Evolutionary conservation across 2,888 invertebrate species (phyloP).

Genomic region (Drosophila emarginata): DNA sequence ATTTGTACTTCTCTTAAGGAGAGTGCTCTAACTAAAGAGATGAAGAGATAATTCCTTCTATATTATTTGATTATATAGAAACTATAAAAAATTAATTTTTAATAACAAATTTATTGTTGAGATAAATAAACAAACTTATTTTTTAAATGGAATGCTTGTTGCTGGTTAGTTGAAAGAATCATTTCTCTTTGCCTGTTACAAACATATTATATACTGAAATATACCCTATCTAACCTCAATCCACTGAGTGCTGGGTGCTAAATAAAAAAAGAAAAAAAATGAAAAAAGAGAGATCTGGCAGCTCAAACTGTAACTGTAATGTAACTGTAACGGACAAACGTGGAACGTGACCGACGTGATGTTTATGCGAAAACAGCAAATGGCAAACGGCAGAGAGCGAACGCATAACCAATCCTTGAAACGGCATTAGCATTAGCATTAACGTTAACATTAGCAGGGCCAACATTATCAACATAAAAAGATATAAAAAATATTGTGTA

Average conservation of each 20-base stretch:
- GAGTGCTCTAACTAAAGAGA: too few relatives aligned
- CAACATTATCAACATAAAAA: conserved; percentile 36
- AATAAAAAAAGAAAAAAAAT: neutral
- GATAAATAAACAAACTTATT: too few relatives aligned
- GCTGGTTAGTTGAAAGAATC: neutral
- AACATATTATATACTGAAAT: too few relatives aligned
- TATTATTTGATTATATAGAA: too few relatives aligned
- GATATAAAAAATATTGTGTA: neutral
- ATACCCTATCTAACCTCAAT: neutral
- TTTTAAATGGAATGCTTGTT: too few relatives aligned
- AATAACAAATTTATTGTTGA: too few relatives aligned
- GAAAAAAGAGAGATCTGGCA: conserved; percentile 3
- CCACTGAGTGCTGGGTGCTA: neutral
- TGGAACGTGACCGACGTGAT: conserved; percentile 72
- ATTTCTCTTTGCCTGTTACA: neutral
- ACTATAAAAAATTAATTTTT: too few relatives aligned
- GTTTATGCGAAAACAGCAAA: conserved; percentile 61
- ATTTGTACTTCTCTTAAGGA: too few relatives aligned
- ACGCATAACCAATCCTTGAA: neutral
- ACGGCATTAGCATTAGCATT: too few relatives aligned
- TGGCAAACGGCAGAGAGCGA: neutral
- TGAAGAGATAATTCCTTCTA: too few relatives aligned
- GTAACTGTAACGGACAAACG: conserved; percentile 45
- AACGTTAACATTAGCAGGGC: neutral
- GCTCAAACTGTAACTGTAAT: conserved; percentile 30